Percentiles rank a stretch among this genome's conserved stretches.
phyloP scores from a whole-genome alignment of 2,797 vertebrate genomes.

The Spheniscus humboldti region DNA sequence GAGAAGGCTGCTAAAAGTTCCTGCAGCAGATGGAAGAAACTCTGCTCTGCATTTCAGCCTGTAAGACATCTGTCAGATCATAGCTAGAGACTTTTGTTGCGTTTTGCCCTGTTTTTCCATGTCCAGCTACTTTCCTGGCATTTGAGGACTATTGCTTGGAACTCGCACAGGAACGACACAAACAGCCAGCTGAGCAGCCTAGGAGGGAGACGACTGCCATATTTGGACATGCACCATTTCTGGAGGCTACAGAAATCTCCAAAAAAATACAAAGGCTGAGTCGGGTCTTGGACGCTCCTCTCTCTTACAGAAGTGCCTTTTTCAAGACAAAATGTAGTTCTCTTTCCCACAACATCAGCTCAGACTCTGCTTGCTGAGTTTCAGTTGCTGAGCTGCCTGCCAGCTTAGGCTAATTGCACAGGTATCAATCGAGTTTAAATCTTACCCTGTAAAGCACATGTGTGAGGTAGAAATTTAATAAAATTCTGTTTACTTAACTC shows the following conservation, averaged over 20 bases:
- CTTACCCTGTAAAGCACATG: background rate
- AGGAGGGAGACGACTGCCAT: background rate
- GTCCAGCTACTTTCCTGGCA: conserved; percentile 50
- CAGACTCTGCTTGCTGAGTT: background rate
- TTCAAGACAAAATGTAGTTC: background rate
- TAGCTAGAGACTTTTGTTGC: background rate
- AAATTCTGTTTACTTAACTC: background rate
- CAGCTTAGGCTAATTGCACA: background rate
- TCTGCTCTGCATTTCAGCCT: background rate
- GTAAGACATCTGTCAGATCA: background rate
- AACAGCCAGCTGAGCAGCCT: background rate
- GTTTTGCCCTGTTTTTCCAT: background rate
- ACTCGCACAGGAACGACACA: background rate
- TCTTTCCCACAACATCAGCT: background rate
- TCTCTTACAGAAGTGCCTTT: background rate
- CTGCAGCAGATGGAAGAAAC: background rate
- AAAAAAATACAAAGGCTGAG: background rate
- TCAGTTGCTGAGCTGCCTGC: background rate
- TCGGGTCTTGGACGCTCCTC: background rate
- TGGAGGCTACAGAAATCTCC: conserved; percentile 1
- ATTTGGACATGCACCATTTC: conserved; percentile 46
- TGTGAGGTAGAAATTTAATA: background rate
- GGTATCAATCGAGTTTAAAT: background rate
- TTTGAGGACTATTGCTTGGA: conserved; percentile 14
- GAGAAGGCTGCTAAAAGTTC: background rate